Evolutionary conservation across 2,888 invertebrate genomes (phyloP).

Genomic region (Gerosis bhagava): DNA sequence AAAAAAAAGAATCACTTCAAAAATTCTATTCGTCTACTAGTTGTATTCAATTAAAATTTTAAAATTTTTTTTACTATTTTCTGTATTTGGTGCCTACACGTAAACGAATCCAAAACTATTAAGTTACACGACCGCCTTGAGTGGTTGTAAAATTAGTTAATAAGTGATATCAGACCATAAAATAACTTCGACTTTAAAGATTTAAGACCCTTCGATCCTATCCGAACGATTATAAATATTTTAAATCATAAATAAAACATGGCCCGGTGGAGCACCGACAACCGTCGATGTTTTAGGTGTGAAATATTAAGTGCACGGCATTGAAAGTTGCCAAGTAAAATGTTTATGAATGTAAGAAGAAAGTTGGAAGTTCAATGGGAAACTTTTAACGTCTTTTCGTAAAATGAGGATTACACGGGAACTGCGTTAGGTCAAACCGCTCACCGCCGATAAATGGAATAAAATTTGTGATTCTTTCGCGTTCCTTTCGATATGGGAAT

Average conservation of each 20-base stretch:
- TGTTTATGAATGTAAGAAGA: constrained; percentile 73
- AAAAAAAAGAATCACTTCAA: too few species aligned
- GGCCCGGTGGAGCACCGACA: not conserved
- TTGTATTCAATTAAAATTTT: too few species aligned
- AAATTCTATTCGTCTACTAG: too few species aligned
- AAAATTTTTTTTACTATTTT: too few species aligned
- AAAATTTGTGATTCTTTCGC: constrained; percentile 58
- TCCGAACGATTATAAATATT: too few species aligned
- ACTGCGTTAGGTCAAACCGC: constrained; percentile 69
- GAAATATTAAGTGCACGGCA: constrained; percentile 55
- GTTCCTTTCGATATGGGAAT: constrained; percentile 17
- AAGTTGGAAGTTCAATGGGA: constrained; percentile 52
- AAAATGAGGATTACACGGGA: constrained; percentile 68
- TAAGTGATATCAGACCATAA: constrained; percentile 33
- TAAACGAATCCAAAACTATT: too few species aligned
- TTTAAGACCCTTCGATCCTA: too few species aligned
- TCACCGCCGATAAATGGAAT: constrained; percentile 59
- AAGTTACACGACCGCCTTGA: constrained; percentile 34
- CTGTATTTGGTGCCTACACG: too few species aligned
- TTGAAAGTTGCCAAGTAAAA: constrained; percentile 58
- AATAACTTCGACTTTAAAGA: too few species aligned
- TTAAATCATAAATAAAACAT: constrained; percentile 19
- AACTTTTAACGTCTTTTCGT: constrained; percentile 63
- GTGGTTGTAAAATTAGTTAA: constrained; percentile 41
- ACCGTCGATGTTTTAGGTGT: constrained; percentile 48